A percentile compares a stretch with the other conserved stretches of the same genome.
Conservation (phyloP, 2,888 invertebrate genomes). For the Drosophila maculinotata region DNA sequence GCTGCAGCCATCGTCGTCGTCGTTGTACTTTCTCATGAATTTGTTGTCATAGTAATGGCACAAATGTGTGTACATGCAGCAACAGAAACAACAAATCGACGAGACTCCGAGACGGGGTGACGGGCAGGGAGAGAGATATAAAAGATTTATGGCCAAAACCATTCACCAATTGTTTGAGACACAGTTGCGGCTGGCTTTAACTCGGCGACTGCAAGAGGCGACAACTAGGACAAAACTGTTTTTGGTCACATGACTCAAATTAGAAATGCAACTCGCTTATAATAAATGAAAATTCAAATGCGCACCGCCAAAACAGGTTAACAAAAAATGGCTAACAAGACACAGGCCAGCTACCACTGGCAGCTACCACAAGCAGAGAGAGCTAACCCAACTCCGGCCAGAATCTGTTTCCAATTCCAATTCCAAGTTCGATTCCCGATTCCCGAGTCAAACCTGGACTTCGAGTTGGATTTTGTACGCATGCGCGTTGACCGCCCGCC, state of each 20-base stretch:
- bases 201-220: slow-evolving; percentile 54
- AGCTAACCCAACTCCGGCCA: neutral
- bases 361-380: slow-evolving; percentile 8
- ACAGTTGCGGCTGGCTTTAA: slow-evolving; percentile 42
- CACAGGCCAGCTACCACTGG: slow-evolving; percentile 34
- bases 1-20: slow-evolving; percentile 29
- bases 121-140: slow-evolving; percentile 35
- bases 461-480: slow-evolving; percentile 44
- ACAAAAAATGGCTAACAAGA: slow-evolving; percentile 71
- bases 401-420: neutral
- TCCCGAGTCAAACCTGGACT: slow-evolving; percentile 5
- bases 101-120: slow-evolving; percentile 2
- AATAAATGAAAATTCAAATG: slow-evolving; percentile 79
- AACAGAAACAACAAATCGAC: slow-evolving; percentile 48
- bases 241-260: slow-evolving; percentile 77
- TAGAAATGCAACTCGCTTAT: slow-evolving; percentile 76
- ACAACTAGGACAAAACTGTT: slow-evolving; percentile 80
- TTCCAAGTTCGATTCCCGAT: slow-evolving; percentile 4
- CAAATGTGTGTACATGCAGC: slow-evolving; percentile 60
- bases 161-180: slow-evolving; percentile 74
- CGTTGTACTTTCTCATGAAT: slow-evolving; percentile 73
- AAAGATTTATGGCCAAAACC: slow-evolving; percentile 73
- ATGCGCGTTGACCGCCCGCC: slow-evolving; percentile 79
- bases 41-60: slow-evolving; percentile 68
- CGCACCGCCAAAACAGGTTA: slow-evolving; percentile 61